Base-by-base conservation (phyloP, 2,113 vertebrate species). In the Physeter macrocephalus region DNA sequence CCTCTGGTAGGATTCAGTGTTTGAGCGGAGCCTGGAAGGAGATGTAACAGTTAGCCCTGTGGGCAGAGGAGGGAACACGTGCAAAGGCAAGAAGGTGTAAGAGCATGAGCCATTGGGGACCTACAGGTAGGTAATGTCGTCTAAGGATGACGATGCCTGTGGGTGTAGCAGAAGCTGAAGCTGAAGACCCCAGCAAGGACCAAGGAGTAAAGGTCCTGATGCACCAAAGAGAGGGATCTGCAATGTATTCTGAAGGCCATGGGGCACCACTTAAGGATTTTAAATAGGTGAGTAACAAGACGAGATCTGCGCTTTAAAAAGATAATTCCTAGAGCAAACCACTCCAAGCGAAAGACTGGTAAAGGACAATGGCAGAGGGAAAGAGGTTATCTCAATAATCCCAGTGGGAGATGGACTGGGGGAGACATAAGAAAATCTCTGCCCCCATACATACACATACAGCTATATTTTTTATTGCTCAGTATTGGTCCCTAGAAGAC, bases 291-390 rank as follows among this genome's bases (percentile, higher is more conserved):
- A 81, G 18, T 46, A 85, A 20, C 43, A 84, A 90, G 57, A 84
- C 25, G 43, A 84, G 31, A 74, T 82, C 17, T 86, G 64, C 31
- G 57, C 57, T 74, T 83, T 90, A 6, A 39, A 75, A 49, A 69
- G 39, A 2, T 57, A 74, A 57, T 43, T 94, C 46, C 83, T 18
- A 96, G 34, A 88, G 69, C 43, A 67, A 77, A 31, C 27, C 18
- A 57, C 14, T 78, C 27, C 13, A 41, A 41, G 59, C 23, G 17
- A 85, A 94, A n/a, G 29, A 59, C 1, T 62, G 3, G 57, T 74
- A 78, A 81, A 15, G 31, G 23, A 49, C 46, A 64, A 62, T 1
- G 25, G 12, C 39, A 62, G 21, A 52, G 11, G 8, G 23, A 77
- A 1, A 36, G 23, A 92, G 10, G 17, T 78, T 64, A 80, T 64